Evolutionary conservation across 2,888 invertebrate genomes (phyloP).

Genomic region (Dicroscelio sp.): DNA sequence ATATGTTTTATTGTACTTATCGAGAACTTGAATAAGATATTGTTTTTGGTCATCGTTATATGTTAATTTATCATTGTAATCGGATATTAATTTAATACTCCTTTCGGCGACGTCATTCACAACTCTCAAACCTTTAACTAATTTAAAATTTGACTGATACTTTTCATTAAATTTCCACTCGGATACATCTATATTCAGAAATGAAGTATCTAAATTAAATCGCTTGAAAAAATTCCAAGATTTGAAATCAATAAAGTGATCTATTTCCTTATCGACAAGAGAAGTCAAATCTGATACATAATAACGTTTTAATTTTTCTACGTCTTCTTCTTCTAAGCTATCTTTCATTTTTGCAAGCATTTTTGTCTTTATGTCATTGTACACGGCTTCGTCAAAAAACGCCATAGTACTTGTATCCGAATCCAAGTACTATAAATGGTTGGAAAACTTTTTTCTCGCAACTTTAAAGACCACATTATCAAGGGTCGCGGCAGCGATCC

Average conservation of each 20-base stretch:
- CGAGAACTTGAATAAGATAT: constrained; percentile 1
- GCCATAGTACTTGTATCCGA: background rate
- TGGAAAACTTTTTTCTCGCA: background rate
- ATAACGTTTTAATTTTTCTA: constrained; percentile 2
- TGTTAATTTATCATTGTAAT: constrained; percentile 1
- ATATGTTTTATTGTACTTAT: constrained; percentile 14
- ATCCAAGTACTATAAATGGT: constrained; percentile 16
- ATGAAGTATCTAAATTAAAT: background rate
- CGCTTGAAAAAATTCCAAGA: background rate
- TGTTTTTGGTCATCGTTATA: constrained; percentile 92
- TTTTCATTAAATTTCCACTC: background rate
- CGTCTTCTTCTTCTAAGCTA: constrained; percentile 3
- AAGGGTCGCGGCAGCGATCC: too few species aligned
- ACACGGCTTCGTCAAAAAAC: constrained; percentile 30
- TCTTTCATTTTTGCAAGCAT: constrained; percentile 1
- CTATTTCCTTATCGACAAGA: background rate
- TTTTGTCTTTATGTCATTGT: background rate
- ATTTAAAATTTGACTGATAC: constrained; percentile 10
- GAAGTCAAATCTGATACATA: constrained; percentile 18
- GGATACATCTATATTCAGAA: background rate
- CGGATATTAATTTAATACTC: background rate
- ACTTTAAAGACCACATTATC: background rate
- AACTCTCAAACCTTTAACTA: constrained; percentile 13
- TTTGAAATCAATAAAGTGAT: constrained; percentile 10
- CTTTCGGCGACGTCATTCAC: background rate